Evolutionary conservation across 2,888 invertebrate species (phyloP), one percentile per base, ranked within the genome.

Genomic region (Epicampocera succincta): DNA sequence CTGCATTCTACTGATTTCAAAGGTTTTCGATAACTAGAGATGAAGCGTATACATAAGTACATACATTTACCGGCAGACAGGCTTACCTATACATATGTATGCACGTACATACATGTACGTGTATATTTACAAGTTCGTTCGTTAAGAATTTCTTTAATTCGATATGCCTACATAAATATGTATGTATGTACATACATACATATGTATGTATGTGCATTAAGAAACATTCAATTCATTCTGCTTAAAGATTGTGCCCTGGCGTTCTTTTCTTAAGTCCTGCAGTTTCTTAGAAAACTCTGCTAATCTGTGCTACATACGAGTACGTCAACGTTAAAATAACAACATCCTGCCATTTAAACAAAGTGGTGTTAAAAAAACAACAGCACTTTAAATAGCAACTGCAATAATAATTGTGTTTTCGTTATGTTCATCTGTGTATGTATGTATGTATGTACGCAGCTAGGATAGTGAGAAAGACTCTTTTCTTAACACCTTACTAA

Each of bases 101-200:
- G n/a, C n/a, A n/a, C 2, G 25, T 25, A 25, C 25, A 25, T 25
- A 5, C 25, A 5, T 3, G 25, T 25, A 2, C 2, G 3, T 33
- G 33, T 3, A 33, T 33, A 33, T 33, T 33, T 5, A 1, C 33
- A 33, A 33, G 33, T 33, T 33, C 33, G 25, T 13, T 68, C 52
- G 33, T 44, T 54, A 69, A 63, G 60, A 52, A 15, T 21, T 54
- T 52, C 52, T 68, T n/a, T 68, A 68, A 68, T 76, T 61, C 68
- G 75, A 15, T 60, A 61, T 61, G 75, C 68, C 68, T 61, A 54
- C 52, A n/a, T n/a, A n/a, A n/a, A n/a, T n/a, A n/a, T n/a, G n/a
- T n/a, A n/a, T n/a, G n/a, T n/a, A n/a, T n/a, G n/a, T n/a, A n/a
- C n/a, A n/a, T n/a, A n/a, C n/a, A n/a, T n/a, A n/a, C n/a, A n/a